Evolutionary conservation across 2,888 invertebrate species (phyloP).

Genomic region (Gymnoscelis rufifasciata): DNA sequence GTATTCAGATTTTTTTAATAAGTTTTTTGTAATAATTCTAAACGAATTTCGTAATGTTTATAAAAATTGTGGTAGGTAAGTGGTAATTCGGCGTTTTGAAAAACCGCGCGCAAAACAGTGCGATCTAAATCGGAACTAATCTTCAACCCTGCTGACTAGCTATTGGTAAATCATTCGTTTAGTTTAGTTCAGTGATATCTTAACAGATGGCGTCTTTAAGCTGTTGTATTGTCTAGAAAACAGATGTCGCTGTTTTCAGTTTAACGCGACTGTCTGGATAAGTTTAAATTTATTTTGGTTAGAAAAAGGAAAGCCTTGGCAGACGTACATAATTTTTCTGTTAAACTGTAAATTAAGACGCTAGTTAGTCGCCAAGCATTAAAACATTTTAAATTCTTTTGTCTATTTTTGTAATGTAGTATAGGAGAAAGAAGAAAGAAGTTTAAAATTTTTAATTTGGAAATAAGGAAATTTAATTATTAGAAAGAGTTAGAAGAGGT

Average conservation of each 20-base stretch:
- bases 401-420: not conserved
- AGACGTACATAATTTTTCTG: conserved; percentile 31
- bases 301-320: conserved; percentile 45
- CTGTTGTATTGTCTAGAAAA: conserved; percentile 18
- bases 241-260: conserved; percentile 46
- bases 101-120: not conserved
- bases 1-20: not conserved
- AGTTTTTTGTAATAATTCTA: not conserved
- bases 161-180: not conserved
- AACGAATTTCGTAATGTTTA: not conserved
- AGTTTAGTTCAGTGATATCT: conserved; percentile 12
- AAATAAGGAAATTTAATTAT: too few species aligned
- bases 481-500: too few species aligned
- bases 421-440: too few species aligned
- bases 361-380: conserved; percentile 28
- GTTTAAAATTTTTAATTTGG: too few species aligned
- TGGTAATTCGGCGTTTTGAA: too few species aligned
- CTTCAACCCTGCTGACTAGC: conserved; percentile 16
- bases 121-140: conserved; percentile 8
- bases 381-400: conserved; percentile 1
- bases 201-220: conserved; percentile 22
- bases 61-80: too few species aligned
- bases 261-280: conserved; percentile 33
- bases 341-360: conserved; percentile 35
- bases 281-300: conserved; percentile 63